Conservation (phyloP, 2,797 vertebrate species). For the Pygocentrus nattereri region DNA sequence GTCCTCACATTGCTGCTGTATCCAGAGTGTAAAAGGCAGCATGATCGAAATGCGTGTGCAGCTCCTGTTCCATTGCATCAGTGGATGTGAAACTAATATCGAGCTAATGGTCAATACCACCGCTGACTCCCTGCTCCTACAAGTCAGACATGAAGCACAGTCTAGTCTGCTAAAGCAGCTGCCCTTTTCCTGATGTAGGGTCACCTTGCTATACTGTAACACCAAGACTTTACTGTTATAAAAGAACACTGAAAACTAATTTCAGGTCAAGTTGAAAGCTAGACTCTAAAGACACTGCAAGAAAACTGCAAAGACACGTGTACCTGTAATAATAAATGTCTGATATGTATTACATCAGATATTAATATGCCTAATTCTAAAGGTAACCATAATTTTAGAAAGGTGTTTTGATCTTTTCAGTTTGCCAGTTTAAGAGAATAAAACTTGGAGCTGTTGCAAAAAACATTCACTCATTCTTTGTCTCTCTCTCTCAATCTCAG, state of each 20-base stretch:
- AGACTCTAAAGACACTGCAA: too few species aligned
- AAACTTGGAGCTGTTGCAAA: too few species aligned
- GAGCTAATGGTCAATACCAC: conserved; percentile 14
- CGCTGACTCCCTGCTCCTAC: conserved; percentile 3
- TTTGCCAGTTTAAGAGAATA: too few species aligned
- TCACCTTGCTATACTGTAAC: background rate
- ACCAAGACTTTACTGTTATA: background rate
- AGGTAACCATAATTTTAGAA: too few species aligned
- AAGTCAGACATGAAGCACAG: background rate
- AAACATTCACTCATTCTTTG: background rate
- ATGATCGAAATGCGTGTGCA: background rate
- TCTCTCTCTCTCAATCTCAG: background rate
- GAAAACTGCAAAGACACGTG: too few species aligned
- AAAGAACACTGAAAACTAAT: background rate
- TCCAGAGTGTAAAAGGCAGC: background rate
- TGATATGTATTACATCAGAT: too few species aligned
- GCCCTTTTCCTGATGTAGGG: background rate
- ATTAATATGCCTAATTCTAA: too few species aligned
- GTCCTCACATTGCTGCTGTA: background rate
- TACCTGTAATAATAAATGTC: too few species aligned
- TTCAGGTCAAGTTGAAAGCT: too few species aligned
- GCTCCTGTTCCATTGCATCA: background rate
- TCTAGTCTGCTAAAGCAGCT: background rate
- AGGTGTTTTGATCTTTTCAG: too few species aligned
- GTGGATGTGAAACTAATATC: conserved; percentile 10